Evolutionary conservation across 2,113 vertebrate species (phyloP), one percentile per base, ranked within the genome.

Genomic region (Orientallactaga bullata): DNA sequence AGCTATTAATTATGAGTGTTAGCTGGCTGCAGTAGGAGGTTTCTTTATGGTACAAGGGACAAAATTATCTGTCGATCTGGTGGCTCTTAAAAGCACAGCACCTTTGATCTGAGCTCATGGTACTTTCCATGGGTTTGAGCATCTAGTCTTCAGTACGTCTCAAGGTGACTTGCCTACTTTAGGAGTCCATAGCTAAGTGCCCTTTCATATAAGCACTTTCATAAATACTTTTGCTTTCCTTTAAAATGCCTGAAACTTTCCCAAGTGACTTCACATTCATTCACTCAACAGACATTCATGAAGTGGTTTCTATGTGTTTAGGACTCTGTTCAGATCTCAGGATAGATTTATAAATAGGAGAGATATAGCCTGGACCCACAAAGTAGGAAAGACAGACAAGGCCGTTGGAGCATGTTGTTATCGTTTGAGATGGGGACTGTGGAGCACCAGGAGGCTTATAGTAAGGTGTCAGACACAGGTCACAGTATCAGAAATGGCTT

Each of bases 1-100:
- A 90, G 95, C 76, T 96, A 96, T 95, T 95, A 96, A 97, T 97
- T 96, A 94, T 93, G 92, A 95, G 90, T 28, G 3, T 88, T 82
- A 93, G 65, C 68, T 85, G 82, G 55, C 85, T 66, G 66, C 82
- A 76, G 55, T 72, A 72, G 76, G 63, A 89, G 51, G 37, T 71
- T 85, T 94, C 69, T 85, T 96, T 94, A 84, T 30, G 39, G 88
- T 73, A 71, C 81, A 74, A 85, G 35, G 21, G 74, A 5, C 60
- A 92, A 80, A 85, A 68, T 90, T 55, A 88, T 78, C 87, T 87
- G n/a, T 37, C 88, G 81, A 85, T 83, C 63, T 94, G 42, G 58
- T 71, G 28, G 3, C 3, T 93, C 58, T 80, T 89, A 11, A 73
- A 71, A 93, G 39, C 68, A 51, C 8, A 65, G 51, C 30, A 23